Evolutionary conservation across 2,888 invertebrate species (phyloP), one percentile per base, ranked within the genome.

Genomic region (Phaedon cochleariae): DNA sequence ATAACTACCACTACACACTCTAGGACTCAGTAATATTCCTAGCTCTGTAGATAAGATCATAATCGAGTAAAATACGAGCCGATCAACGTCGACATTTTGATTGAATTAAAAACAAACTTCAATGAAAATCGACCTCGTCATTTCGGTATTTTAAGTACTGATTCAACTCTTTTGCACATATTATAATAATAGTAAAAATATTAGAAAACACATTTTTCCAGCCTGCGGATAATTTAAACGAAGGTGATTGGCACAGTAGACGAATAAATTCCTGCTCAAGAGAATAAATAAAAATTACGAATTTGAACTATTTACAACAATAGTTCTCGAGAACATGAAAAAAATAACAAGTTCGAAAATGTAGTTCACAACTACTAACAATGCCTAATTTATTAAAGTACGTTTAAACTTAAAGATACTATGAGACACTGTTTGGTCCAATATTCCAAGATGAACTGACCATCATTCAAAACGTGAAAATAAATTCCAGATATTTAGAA

Each of bases 291-390:
- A 68, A 65, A 68, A 54, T 15, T 41, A 41, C 60, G 59, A 69
- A 70, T 53, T 22, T 31, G 62, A 74, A 79, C 79, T 79, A 80
- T 80, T 77, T 80, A 80, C 62, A 80, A 80, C 80, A 80, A 79
- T 79, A 79, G 79, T 77, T 77, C 67, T 26, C 12, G 34, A 49
- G n/a, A 18, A 18, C 9, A 34, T 5, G 31, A 59, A 18, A 31
- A 62, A 41, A 55, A 59, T 31, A 59, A 49, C 51, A 59, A 45
- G 26, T 41, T 53, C 22, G 54, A 65, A 65, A 65, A 57, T 21
- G 66, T 64, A 67, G 65, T 69, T 69, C 55, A 64, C 53, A 68
- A 72, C 71, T 68, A 69, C 67, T 31, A 65, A 63, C 54, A 65
- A 65, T 55, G 22, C 52, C 62, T 21, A 31, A 29, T 58, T 31